Evolutionary conservation across 2,888 invertebrate genomes (phyloP).

Genomic region (Dioctria rufipes): DNA sequence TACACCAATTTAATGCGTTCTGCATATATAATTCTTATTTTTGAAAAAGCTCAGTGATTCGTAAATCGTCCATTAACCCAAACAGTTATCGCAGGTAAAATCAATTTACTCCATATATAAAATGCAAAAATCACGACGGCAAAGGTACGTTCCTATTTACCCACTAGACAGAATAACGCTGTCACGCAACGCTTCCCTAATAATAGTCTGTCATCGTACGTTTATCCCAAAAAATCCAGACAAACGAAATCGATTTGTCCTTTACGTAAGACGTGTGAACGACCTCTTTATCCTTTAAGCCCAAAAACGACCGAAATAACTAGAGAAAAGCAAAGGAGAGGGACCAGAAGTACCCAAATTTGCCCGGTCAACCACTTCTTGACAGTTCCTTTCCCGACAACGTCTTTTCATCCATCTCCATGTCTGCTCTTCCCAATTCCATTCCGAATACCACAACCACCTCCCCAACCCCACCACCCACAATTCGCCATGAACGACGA

Average conservation of each 20-base stretch:
- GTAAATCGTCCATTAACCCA: too few relatives aligned
- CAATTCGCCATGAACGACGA: background rate
- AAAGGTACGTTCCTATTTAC: slow-evolving; percentile 12
- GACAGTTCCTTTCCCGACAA: slow-evolving; percentile 49
- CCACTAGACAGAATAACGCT: slow-evolving; percentile 4
- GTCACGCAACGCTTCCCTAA: slow-evolving; percentile 41
- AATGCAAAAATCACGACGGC: background rate
- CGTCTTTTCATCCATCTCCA: slow-evolving; percentile 43
- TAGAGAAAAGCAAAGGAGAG: slow-evolving; percentile 4
- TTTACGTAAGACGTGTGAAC: slow-evolving; percentile 51
- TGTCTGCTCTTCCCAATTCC: background rate
- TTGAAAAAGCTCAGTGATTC: too few relatives aligned
- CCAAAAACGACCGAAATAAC: slow-evolving; percentile 50
- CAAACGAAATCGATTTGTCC: slow-evolving; percentile 54
- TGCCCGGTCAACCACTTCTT: slow-evolving; percentile 55
- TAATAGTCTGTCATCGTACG: slow-evolving; percentile 21
- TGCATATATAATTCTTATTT: too few relatives aligned
- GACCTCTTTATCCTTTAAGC: slow-evolving; percentile 51
- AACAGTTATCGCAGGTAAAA: background rate
- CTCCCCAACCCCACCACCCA: background rate
- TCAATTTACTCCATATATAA: background rate
- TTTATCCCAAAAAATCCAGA: slow-evolving; percentile 48
- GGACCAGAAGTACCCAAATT: slow-evolving; percentile 51
- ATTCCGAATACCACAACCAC: background rate
- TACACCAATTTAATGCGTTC: too few relatives aligned